Base-by-base conservation (phyloP, 2,888 invertebrate species). In the Galerucella calmariensis region DNA sequence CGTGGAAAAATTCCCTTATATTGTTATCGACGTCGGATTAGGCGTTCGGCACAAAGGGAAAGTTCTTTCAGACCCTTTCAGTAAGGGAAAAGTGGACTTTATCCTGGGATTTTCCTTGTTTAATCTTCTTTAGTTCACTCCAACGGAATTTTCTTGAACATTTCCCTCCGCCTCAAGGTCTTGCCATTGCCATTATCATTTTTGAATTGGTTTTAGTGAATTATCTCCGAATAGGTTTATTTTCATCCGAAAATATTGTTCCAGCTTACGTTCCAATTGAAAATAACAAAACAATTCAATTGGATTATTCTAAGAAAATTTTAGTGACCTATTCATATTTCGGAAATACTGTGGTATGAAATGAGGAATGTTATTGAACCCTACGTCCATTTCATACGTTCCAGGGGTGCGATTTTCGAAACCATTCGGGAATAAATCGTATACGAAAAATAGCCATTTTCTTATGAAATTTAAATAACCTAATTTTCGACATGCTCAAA, bases 11-110 rank as follows among this genome's bases (percentile, higher is more conserved):
- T 56, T 69, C 66, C 59, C 35, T 59, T 73, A 59, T 73, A 65
- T 69, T 65, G 69, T 69, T 69, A 69, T 62, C 69, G 63, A 51
- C 69, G 63, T 62, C 62, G 63, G 69, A 63, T 63, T 69, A 63
- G 63, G 69, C 20, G n/a, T 62, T 44, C 61, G 14, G n/a, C 51
- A 69, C 51, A 69, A 69, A 27, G 61, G 20, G 51, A 69, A 41
- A 63, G 61, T 48, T 58, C 48, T 69, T 61, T 69, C 16, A 27
- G n/a, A 24, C n/a, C 16, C 20, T 62, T 53, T 65, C 11, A 35
- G 53, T 63, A 53, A 69, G 12, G 62, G 27, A 53, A 51, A 69
- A 62, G 41, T 48, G 46, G 59, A 61, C 46, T 69, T 69, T 41
- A 59, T 46, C 58, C 69, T 63, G 62, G 69, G 62, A 69, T 69